Conservation (phyloP, 2,888 invertebrate species). For the Morpho helenor region DNA sequence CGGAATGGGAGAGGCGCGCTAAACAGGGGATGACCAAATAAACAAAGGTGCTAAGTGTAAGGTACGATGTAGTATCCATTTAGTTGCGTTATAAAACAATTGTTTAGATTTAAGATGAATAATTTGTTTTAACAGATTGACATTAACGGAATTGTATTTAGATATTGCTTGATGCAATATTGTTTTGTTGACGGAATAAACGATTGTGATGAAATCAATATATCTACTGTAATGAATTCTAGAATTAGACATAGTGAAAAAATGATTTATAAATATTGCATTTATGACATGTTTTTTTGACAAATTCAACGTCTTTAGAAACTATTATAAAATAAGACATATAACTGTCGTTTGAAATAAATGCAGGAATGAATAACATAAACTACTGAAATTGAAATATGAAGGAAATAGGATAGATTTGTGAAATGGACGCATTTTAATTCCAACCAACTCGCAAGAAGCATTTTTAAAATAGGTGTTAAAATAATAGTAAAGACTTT, state of each 20-base stretch:
- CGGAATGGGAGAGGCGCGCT: slow-evolving; percentile 88
- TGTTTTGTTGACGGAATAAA: slow-evolving; percentile 7
- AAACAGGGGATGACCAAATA: slow-evolving; percentile 84
- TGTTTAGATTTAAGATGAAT: slow-evolving; percentile 14
- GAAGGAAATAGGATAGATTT: background rate
- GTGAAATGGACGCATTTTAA: background rate
- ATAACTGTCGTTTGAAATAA: slow-evolving; percentile 2
- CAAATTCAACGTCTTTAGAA: slow-evolving; percentile 1
- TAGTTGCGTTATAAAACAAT: slow-evolving; percentile 17
- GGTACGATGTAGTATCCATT: slow-evolving; percentile 25
- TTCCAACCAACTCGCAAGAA: slow-evolving; percentile 1
- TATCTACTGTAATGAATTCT: background rate
- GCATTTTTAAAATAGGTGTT: slow-evolving; percentile 1
- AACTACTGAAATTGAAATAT: slow-evolving; percentile 1
- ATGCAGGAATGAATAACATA: background rate
- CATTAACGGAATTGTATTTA: slow-evolving; percentile 15
- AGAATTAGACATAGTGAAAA: slow-evolving; percentile 21
- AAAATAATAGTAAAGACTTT: background rate
- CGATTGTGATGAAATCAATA: slow-evolving; percentile 8
- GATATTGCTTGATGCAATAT: slow-evolving; percentile 16
- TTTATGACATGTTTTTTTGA: slow-evolving; percentile 19
- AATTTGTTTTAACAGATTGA: slow-evolving; percentile 16
- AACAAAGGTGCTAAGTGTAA: slow-evolving; percentile 66
- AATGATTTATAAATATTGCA: slow-evolving; percentile 20
- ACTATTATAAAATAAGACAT: background rate